A percentile compares a stretch with the other conserved stretches of the same genome.
Evolutionary conservation across 1,140 invertebrate species (phyloP).

Genomic region (Venturia canescens): DNA sequence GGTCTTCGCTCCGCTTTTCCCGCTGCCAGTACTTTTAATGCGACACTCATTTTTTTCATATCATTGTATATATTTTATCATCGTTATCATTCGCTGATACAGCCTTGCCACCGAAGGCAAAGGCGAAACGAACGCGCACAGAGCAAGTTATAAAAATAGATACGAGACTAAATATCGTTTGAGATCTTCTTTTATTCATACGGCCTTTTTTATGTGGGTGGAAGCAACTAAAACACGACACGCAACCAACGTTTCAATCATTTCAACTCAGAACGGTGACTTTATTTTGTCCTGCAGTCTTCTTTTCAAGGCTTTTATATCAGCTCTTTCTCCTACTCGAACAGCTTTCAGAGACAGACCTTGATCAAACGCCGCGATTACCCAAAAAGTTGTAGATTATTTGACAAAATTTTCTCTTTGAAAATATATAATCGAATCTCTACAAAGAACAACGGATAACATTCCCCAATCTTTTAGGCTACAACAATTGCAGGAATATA

Average conservation of each 20-base stretch:
- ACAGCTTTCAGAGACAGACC: no score
- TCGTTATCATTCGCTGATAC: conserved; percentile 8
- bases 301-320: no score
- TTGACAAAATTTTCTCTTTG: no score
- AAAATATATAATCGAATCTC: no score
- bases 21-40: conserved; percentile 7
- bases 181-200: neutral
- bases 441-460: no score
- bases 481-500: neutral
- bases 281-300: no score
- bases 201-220: neutral
- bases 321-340: no score
- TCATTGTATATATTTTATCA: conserved; percentile 4
- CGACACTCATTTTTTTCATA: neutral
- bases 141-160: neutral
- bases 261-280: no score
- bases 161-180: neutral
- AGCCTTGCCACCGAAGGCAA: neutral
- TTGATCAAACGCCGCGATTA: no score
- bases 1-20: neutral
- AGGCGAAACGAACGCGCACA: neutral
- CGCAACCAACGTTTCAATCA: no score
- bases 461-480: neutral
- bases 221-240: neutral
- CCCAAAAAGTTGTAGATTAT: no score